phyloP scores from a whole-genome alignment of 2,113 vertebrate species.

The Acrocephalus arundinaceus region DNA sequence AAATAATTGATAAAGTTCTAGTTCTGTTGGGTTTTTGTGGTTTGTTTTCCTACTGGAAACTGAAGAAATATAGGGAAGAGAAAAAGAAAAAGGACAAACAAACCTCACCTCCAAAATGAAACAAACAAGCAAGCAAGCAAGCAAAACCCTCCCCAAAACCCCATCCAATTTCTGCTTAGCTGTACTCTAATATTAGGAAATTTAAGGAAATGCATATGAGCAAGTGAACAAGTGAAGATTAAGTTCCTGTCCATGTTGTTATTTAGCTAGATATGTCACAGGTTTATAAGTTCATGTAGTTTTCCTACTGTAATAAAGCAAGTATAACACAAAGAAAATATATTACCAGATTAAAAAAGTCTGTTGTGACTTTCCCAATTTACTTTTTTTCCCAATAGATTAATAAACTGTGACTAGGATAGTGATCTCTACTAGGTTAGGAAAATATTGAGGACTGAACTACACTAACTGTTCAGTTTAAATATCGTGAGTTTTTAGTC shows the following conservation, averaged over 20 bases:
- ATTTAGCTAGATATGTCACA: background rate
- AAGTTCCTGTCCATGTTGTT: background rate
- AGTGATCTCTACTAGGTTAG: background rate
- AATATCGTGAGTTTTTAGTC: background rate
- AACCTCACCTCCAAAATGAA: accelerated
- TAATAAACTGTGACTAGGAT: background rate
- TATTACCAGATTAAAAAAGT: background rate
- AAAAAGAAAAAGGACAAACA: too few species aligned
- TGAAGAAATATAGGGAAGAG: background rate
- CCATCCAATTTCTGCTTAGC: background rate
- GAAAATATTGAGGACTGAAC: background rate
- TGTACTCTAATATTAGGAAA: background rate
- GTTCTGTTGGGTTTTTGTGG: background rate
- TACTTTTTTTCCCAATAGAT: background rate
- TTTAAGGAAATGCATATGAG: background rate
- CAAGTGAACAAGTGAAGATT: background rate
- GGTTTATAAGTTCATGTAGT: background rate
- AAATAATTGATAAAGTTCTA: background rate
- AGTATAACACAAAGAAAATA: background rate
- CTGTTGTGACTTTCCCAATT: background rate
- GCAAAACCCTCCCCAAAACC: accelerated
- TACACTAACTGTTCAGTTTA: background rate
- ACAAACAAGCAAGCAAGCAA: background rate
- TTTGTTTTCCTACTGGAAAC: background rate
- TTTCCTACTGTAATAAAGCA: background rate